Conservation (phyloP, 2,113 vertebrate species). For the Acrocephalus arundinaceus region DNA sequence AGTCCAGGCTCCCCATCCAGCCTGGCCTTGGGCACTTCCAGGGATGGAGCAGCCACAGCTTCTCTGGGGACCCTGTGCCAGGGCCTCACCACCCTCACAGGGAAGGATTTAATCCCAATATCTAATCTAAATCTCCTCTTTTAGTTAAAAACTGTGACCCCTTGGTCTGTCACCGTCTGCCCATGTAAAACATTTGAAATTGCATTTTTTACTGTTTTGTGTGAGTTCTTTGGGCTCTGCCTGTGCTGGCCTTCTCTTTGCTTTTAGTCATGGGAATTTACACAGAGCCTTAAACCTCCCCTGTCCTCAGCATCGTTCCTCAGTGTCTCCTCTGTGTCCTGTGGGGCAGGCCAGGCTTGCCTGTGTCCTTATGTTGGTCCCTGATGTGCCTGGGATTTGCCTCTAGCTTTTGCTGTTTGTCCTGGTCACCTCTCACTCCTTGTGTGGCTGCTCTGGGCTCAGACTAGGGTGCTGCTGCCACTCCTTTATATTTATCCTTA, state of each 20-base stretch:
- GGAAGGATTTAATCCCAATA: no score
- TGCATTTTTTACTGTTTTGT: background rate
- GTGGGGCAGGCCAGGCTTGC: background rate
- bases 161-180: background rate
- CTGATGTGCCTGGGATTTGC: background rate
- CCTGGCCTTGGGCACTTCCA: background rate
- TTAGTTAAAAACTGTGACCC: background rate
- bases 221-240: background rate
- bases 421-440: background rate
- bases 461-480: background rate
- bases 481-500: background rate
- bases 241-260: background rate
- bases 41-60: background rate
- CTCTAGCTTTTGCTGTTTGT: background rate
- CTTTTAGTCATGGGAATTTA: background rate
- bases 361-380: accelerated
- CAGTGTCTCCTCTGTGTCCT: background rate
- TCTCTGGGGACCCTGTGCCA: background rate
- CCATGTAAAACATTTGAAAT: background rate
- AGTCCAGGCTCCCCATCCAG: background rate
- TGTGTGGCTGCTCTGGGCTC: no score
- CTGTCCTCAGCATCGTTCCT: background rate
- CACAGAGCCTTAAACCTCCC: background rate
- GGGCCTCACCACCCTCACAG: background rate
- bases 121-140: background rate